Base-by-base conservation (phyloP, 2,888 invertebrate species). In the Tiliacea citrago region DNA sequence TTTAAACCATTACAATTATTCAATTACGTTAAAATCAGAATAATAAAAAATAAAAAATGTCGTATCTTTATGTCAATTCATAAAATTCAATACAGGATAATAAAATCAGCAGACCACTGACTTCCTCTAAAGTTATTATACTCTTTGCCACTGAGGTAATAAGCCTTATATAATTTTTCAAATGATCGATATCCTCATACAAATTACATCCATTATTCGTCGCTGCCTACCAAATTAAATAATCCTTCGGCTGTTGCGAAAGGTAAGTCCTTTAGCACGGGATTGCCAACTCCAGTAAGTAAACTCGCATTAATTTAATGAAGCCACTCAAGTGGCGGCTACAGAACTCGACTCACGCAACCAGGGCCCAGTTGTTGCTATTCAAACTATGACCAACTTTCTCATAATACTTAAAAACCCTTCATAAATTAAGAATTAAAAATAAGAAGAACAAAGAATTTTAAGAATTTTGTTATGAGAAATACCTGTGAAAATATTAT, bases 281-380 rank as follows among this genome's bases (percentile, higher is more conserved):
- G 18, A 21, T 45, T 67, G 9, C 45, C 4, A 68, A 49, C 39
- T 73, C 29, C 47, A 57, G 10, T 35, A 21, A 45, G 16, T 42
- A 58, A 76, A 58, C 21, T 13, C 21, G 16, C 6, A 51, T 58
- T 77, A 47, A 60, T 53, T 53, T 47, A 10, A 77, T 67, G 51
- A 61, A 75, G 35, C 35, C 60, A 29, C 16, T 29, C 45, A 53
- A 60, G 39, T 35, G 18, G 16, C 1, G 21, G 51, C 58, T 58
- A 2, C 18, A 13, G 16, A 45, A 29, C 7, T 49, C 5, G n/a
- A 9, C 13, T 42, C n/a, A 49, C n/a, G 65, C 42, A 45, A 75
- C 42, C n/a, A n/a, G 24, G 7, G 12, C 16, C 12, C 7, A 7
- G 24, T 29, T 45, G n/a, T 51, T 49, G n/a, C 9, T 47, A 61